phyloP scores from a whole-genome alignment of 2,113 vertebrate genomes.

The Syrmaticus mikado region DNA sequence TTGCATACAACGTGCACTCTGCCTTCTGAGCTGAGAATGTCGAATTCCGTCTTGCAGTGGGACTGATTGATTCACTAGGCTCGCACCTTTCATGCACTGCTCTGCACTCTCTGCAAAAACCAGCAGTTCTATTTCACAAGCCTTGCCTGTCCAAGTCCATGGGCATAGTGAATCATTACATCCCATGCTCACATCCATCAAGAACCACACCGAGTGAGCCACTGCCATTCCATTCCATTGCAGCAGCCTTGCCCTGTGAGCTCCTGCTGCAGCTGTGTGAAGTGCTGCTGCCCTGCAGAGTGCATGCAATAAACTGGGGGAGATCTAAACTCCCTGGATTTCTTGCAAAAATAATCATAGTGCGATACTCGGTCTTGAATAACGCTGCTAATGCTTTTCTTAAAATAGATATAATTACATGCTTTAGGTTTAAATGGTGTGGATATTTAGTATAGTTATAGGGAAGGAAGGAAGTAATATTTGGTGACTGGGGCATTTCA shows the following conservation, averaged over 20 bases:
- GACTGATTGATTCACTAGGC: neutral
- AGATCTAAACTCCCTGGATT: neutral
- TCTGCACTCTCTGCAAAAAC: neutral
- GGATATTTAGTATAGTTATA: neutral
- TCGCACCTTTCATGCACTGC: neutral
- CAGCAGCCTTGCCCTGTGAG: neutral
- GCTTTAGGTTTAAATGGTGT: neutral
- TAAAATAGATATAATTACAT: neutral
- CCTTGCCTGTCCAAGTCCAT: neutral
- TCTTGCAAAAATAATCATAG: neutral
- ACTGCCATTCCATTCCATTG: fast-evolving
- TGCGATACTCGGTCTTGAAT: neutral
- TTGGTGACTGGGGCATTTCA: neutral
- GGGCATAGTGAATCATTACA: neutral
- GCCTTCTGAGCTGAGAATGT: fast-evolving
- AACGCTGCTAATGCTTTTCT: neutral
- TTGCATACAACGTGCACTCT: fast-evolving
- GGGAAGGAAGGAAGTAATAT: neutral
- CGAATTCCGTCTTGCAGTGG: neutral
- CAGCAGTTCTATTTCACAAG: neutral
- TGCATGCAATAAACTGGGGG: neutral
- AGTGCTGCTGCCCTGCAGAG: neutral
- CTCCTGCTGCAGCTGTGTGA: neutral
- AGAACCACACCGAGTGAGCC: neutral
- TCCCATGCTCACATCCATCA: fast-evolving